Percentiles rank a stretch among this genome's conserved stretches.
Evolutionary conservation across 2,113 vertebrate species (phyloP).

Genomic region (Alethe castanea): DNA sequence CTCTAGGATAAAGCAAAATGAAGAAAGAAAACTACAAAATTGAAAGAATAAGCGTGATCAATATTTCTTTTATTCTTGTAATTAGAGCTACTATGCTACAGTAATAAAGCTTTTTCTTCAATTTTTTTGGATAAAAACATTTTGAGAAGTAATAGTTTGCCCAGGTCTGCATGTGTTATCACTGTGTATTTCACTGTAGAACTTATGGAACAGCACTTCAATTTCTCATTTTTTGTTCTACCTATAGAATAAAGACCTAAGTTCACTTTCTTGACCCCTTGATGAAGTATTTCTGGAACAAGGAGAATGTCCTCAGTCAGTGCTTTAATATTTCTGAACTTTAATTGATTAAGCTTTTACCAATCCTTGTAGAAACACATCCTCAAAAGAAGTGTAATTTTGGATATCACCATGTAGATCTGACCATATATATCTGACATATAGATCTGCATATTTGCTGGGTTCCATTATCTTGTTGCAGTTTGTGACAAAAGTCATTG

Average conservation of each 20-base stretch:
- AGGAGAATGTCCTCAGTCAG: not conserved
- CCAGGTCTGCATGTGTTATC: not conserved
- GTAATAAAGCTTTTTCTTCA: not conserved
- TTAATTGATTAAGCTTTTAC: not conserved
- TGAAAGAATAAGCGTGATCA: not conserved
- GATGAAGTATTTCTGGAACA: not conserved
- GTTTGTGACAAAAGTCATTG: not conserved
- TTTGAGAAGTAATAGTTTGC: not conserved
- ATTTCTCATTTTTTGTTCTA: not conserved
- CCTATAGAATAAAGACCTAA: not conserved
- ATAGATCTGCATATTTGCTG: not conserved
- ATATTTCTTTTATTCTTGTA: not conserved
- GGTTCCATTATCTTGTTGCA: not conserved
- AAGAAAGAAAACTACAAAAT: accelerated
- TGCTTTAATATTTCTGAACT: not conserved
- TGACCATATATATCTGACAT: too few species aligned
- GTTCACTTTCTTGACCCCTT: not conserved
- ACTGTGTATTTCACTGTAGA: not conserved
- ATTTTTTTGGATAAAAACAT: accelerated
- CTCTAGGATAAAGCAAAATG: not conserved
- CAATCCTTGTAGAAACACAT: not conserved
- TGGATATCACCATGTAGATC: not conserved
- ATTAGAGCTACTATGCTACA: not conserved
- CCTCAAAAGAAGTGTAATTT: not conserved
- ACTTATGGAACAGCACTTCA: not conserved